phyloP scores from a whole-genome alignment of 2,113 vertebrate genomes.

The Zosterops borbonicus region DNA sequence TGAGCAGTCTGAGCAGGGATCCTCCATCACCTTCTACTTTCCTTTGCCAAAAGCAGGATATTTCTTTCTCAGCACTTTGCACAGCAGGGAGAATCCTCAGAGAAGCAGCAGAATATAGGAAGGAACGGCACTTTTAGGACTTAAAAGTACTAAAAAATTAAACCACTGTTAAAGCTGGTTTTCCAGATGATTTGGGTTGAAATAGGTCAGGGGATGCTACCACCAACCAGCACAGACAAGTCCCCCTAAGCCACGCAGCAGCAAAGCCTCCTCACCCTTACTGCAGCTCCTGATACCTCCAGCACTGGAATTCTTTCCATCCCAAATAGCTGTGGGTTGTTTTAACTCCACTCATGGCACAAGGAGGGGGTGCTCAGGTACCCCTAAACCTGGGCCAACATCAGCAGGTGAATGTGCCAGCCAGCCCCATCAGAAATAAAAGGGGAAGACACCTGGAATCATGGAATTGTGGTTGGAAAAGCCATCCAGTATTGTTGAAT shows the following conservation, averaged over 20 bases:
- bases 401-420: accelerated
- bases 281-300: background rate
- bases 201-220: background rate
- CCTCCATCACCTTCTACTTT: background rate
- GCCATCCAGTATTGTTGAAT: accelerated
- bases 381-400: background rate
- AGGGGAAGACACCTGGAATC: background rate
- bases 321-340: background rate
- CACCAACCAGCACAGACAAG: accelerated
- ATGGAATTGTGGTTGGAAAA: background rate
- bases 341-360: background rate
- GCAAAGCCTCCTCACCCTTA: background rate
- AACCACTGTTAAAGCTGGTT: background rate
- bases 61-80: background rate
- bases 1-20: background rate
- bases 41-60: background rate
- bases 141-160: conserved; percentile 19
- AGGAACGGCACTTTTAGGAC: background rate
- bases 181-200: background rate
- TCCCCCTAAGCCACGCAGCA: accelerated
- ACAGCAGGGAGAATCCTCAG: background rate
- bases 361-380: background rate
- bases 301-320: background rate
- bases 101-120: background rate
- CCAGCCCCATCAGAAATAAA: background rate